Evolutionary conservation across 2,797 vertebrate species (phyloP), one percentile per base, ranked within the genome.

Genomic region (Malacoctenus gilli): DNA sequence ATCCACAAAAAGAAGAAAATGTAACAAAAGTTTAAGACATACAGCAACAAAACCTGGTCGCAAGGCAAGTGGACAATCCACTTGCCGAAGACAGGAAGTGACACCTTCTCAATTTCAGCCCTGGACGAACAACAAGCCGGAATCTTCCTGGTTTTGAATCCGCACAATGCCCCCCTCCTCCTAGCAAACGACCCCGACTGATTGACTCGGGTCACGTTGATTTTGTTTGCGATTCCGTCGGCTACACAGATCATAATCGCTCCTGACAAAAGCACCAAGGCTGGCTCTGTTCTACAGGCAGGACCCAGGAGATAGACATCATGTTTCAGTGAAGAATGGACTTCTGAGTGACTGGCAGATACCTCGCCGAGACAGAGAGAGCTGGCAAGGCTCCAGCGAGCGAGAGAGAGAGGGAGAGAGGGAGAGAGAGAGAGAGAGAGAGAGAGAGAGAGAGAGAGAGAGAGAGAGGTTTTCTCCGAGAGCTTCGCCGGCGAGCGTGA

Each of bases 271-370:
- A 66, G 64, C 62, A 71, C 58, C 63, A 37, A 75, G 73, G 77
- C 69, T 70, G 42, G 72, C 56, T 55, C 65, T 71, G 70, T 77
- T 83, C 66, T 51, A 44, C 68, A 73, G 75, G 81, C 72, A 74
- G 59, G 81, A 64, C 78, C 77, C 74, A 53, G 77, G 82, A 87
- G 83, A 85, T 76, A 83, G 81, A 83, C 77, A 84, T 84, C 80
- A 80, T 85, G 80, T 85, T 83, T 84, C 51, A 62, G 80, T 84
- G 68, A 83, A 79, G 79, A 85, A 86, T 68, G 75, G 67, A 82
- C 73, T 68, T 64, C 72, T 61, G 81, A 83, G 68, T 85, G 83
- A 89, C 80, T 86, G 89, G 77, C 87, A 85, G 82, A 85, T 79
- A 80, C 81, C 83, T 85, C 77, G 77, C 68, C 11, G 54, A 84